Conservation (phyloP, 1,140 invertebrate genomes). For the Aleiodes sp. region DNA sequence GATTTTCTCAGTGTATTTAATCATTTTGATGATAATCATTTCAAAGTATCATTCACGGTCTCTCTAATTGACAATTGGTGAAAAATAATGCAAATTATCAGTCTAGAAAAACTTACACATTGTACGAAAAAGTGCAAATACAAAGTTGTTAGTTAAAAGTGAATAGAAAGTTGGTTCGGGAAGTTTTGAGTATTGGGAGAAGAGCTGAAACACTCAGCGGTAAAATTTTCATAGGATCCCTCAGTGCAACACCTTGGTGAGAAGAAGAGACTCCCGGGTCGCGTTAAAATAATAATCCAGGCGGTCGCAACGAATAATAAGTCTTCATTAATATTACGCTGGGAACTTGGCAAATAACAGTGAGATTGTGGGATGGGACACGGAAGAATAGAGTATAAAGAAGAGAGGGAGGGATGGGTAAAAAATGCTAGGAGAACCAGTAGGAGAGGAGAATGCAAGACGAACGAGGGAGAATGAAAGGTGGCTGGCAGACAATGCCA, state of each 20-base stretch:
- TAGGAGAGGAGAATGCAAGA: background rate
- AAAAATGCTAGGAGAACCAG: background rate
- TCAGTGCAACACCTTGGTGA: background rate
- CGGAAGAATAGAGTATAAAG: background rate
- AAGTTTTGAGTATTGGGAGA: no score
- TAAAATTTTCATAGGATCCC: background rate
- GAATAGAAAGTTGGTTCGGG: no score
- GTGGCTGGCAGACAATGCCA: conserved; percentile 31
- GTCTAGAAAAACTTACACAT: no score
- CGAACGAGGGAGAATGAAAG: background rate
- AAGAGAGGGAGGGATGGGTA: background rate
- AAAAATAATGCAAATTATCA: no score
- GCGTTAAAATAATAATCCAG: conserved; percentile 46
- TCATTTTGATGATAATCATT: no score
- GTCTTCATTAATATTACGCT: conserved; percentile 41
- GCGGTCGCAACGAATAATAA: conserved; percentile 46
- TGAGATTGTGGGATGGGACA: background rate
- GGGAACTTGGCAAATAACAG: conserved; percentile 23
- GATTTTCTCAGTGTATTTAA: no score
- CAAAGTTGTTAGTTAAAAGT: no score
- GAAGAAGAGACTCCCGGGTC: conserved; percentile 24
- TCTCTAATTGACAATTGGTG: no score
- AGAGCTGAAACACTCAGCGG: no score
- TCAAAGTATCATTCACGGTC: no score
- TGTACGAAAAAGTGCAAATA: no score